Percentiles rank a stretch among this genome's conserved stretches.
These are phyloP conservation scores for Parapristionchus giblindavisi DNA, from an alignment of 2,888 invertebrate genomes.

Conservation along the genomic window DNA sequence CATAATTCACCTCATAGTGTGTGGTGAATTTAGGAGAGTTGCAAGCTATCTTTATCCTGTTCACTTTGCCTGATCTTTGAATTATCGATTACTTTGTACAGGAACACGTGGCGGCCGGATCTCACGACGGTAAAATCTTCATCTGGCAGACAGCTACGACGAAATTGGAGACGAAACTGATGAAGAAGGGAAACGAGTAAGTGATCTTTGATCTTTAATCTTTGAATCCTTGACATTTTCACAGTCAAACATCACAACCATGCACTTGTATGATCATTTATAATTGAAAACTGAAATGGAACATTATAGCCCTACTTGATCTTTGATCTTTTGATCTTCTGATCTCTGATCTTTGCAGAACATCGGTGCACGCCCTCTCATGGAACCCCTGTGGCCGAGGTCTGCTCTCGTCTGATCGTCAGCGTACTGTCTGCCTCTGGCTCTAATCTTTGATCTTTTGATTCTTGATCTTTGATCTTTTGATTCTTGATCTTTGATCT, in stretches of 20 bases:
- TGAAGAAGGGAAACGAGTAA: slow-evolving; percentile 52
- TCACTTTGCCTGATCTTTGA: too few species aligned
- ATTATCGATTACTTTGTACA: too few species aligned
- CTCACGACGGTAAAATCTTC: slow-evolving; percentile 87
- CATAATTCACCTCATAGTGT: too few species aligned
- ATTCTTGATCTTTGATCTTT: slow-evolving; percentile 7
- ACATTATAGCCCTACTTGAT: not conserved
- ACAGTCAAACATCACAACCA: too few species aligned
- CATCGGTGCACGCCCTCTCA: slow-evolving; percentile 58
- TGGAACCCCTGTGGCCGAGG: slow-evolving; percentile 64
- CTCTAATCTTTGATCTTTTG: slow-evolving; percentile 11
- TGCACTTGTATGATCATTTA: not conserved
- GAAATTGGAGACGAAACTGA: slow-evolving; percentile 53
- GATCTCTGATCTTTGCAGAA: slow-evolving; percentile 41
- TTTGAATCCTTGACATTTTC: not conserved
- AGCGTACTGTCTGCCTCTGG: slow-evolving; percentile 57
- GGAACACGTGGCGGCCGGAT: slow-evolving; percentile 81
- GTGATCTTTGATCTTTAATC: too few species aligned
- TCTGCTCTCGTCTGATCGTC: slow-evolving; percentile 58
- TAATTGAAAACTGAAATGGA: not conserved
- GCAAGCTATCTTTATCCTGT: too few species aligned
- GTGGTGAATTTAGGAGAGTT: too few species aligned
- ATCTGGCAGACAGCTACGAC: slow-evolving; percentile 78
- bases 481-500: not conserved
- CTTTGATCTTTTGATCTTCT: not conserved